Conservation (phyloP, 2,888 invertebrate genomes). For the Tinea pellionella region DNA sequence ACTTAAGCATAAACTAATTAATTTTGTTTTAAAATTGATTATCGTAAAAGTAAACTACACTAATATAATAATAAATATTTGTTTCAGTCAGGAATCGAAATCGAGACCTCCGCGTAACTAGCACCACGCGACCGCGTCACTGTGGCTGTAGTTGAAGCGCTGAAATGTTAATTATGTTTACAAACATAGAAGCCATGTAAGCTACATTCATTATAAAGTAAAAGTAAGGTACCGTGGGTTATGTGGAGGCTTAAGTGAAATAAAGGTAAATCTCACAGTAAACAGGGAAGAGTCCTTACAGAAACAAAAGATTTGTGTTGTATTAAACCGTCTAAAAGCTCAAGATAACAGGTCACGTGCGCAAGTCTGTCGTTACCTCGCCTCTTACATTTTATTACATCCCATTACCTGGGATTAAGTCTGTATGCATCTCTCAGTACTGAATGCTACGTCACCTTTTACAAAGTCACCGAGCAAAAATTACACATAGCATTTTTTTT, state of each 20-base stretch:
- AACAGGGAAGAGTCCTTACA: conserved; percentile 9
- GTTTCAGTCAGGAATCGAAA: no score
- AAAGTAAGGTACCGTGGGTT: background rate
- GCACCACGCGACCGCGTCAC: no score
- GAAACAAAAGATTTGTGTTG: conserved; percentile 22
- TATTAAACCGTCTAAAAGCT: conserved; percentile 27
- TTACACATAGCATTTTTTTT: conserved; percentile 5
- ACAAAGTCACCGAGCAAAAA: conserved; percentile 10
- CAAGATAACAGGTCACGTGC: conserved; percentile 57
- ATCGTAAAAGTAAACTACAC: no score
- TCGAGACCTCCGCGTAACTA: no score
- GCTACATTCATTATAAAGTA: conserved; percentile 6
- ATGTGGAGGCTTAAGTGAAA: conserved; percentile 11
- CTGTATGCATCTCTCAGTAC: conserved; percentile 39
- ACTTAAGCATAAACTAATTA: no score
- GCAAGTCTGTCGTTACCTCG: conserved; percentile 59
- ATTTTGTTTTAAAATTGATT: no score
- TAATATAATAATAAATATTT: no score
- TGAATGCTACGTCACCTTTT: conserved; percentile 37
- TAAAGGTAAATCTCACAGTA: conserved; percentile 11
- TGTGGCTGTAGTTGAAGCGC: no score
- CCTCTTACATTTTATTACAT: conserved; percentile 64
- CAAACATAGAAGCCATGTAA: background rate
- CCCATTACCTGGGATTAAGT: conserved; percentile 62
- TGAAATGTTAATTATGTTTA: conserved; percentile 5